phyloP scores from a whole-genome alignment of 2,113 vertebrate species.

The Tetrax tetrax region DNA sequence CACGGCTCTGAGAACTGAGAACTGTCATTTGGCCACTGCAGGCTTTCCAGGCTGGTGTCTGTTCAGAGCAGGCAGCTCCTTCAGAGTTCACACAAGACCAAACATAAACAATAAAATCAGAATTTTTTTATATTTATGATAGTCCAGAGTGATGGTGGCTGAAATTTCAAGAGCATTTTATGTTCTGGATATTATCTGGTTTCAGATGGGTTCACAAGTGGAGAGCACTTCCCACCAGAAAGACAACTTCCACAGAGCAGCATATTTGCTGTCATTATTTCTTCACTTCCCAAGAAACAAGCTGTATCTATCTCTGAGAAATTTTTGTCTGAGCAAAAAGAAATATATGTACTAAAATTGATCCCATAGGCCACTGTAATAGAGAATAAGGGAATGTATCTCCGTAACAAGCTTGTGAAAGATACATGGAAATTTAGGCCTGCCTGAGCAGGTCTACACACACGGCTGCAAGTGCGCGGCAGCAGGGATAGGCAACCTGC shows the following conservation, averaged over 20 bases:
- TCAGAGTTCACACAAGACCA: neutral
- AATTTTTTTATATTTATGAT: neutral
- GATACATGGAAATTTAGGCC: neutral
- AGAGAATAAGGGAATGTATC: neutral
- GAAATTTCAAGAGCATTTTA: neutral
- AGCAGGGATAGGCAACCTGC: neutral
- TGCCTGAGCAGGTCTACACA: rapidly evolving
- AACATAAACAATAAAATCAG: neutral
- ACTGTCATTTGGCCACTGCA: neutral
- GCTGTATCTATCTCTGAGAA: neutral
- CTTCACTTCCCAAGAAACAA: neutral
- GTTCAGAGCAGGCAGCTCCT: neutral
- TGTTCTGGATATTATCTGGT: neutral
- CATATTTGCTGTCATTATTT: neutral
- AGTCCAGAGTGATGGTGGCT: neutral
- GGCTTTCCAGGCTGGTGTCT: neutral
- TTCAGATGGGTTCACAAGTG: neutral
- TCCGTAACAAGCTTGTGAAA: neutral
- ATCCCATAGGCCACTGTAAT: neutral
- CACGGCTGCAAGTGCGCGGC: rapidly evolving
- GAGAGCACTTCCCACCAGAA: neutral
- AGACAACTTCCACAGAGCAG: neutral
- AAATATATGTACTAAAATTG: neutral
- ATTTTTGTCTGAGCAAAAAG: neutral
- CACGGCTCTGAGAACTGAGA: neutral